These are phyloP conservation scores for Eubucco bourcierii DNA, from an alignment of 2,113 vertebrate species.

Conservation along the genomic window DNA sequence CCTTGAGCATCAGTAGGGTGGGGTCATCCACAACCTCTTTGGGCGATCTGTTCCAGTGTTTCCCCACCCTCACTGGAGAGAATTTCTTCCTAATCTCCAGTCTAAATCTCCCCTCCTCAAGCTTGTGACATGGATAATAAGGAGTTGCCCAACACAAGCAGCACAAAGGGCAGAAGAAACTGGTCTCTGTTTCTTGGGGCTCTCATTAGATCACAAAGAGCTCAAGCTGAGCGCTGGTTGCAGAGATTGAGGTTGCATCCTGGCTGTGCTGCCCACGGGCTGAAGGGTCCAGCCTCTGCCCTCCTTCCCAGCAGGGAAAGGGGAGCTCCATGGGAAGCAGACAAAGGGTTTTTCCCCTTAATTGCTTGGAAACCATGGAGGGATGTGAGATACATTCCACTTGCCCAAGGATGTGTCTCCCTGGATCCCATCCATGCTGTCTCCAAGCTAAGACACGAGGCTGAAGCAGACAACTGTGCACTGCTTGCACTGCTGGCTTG, in stretches of 20 bases:
- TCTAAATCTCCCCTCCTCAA: too few species aligned
- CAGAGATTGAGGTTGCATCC: neutral
- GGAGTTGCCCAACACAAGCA: neutral
- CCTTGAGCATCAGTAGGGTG: too few species aligned
- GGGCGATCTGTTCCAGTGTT: too few species aligned
- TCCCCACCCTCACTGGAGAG: too few species aligned
- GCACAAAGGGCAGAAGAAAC: neutral
- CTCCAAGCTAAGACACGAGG: rapidly evolving
- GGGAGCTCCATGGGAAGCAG: neutral
- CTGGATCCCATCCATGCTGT: neutral
- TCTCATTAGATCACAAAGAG: neutral
- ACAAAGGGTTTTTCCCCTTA: neutral
- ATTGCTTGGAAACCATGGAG: neutral
- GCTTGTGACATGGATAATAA: neutral
- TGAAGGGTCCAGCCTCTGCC: neutral
- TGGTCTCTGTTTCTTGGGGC: neutral
- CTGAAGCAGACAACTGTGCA: neutral
- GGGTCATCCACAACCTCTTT: too few species aligned
- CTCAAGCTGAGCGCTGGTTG: neutral
- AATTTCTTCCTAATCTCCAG: too few species aligned
- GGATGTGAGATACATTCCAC: neutral
- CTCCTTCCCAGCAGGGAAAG: neutral
- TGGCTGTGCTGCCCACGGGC: rapidly evolving
- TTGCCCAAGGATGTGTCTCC: neutral
- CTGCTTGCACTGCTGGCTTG: rapidly evolving